These are phyloP conservation scores for Abramis brama DNA, from an alignment of 2,113 vertebrate genomes.

Conservation along the genomic window DNA sequence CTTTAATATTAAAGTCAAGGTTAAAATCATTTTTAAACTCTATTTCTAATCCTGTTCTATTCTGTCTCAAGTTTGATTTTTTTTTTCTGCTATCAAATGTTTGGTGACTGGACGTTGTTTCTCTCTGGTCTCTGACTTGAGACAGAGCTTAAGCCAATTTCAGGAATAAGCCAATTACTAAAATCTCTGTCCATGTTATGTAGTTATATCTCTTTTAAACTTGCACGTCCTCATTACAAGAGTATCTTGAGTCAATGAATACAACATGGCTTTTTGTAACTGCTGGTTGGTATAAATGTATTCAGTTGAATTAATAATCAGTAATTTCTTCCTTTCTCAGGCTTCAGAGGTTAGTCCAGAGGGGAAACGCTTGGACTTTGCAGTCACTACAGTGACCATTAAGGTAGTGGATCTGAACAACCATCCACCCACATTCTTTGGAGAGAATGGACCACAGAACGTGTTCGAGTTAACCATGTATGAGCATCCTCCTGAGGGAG, in stretches of 20 bases:
- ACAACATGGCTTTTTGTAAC: neutral
- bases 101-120: neutral
- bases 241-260: neutral
- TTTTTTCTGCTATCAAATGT: neutral
- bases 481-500: constrained; percentile 91
- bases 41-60: neutral
- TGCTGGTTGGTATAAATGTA: neutral
- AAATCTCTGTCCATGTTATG: neutral
- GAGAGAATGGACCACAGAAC: constrained; percentile 87
- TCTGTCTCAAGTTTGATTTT: neutral
- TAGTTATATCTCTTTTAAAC: neutral
- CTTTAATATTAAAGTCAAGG: constrained; percentile 90
- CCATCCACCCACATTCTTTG: constrained; percentile 93
- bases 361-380: constrained; percentile 69
- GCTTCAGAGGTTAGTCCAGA: constrained; percentile 83
- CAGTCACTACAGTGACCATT: constrained; percentile 80
- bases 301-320: neutral
- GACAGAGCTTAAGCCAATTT: neutral
- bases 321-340: constrained; percentile 64
- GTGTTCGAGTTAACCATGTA: constrained; percentile 91
- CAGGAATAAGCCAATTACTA: constrained; percentile 30
- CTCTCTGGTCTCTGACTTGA: neutral
- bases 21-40: constrained; percentile 59
- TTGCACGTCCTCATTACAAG: neutral
- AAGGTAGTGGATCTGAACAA: constrained; percentile 95